Evolutionary conservation across 2,888 invertebrate species (phyloP).

Genomic region (Ephialtes manifestator): DNA sequence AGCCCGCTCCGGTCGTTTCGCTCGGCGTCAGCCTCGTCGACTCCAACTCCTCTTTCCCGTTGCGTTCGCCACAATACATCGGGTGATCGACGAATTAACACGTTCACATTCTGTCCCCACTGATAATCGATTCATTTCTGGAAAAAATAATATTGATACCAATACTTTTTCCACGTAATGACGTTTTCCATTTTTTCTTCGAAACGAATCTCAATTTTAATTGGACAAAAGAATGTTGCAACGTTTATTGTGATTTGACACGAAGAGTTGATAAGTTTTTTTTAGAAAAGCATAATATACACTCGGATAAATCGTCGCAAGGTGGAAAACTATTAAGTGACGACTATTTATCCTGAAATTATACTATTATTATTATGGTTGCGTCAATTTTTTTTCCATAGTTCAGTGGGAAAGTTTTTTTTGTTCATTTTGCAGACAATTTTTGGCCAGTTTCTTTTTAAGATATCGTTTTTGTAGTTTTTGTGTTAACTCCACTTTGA

Average conservation of each 20-base stretch:
- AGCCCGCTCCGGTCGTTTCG: constrained; percentile 55
- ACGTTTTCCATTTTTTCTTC: background rate
- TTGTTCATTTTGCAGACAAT: no score
- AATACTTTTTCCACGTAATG: background rate
- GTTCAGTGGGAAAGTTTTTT: no score
- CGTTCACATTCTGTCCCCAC: background rate
- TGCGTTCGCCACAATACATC: constrained; percentile 20
- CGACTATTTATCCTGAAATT: no score
- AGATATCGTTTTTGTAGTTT: no score
- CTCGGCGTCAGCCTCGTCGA: constrained; percentile 38
- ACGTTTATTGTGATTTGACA: background rate
- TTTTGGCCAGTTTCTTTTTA: no score
- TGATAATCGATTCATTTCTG: background rate
- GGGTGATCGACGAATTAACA: constrained; percentile 34
- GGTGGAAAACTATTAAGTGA: no score
- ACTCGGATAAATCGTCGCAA: no score
- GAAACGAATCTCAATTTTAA: background rate
- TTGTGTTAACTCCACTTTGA: no score
- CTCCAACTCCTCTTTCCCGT: constrained; percentile 9
- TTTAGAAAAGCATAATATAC: no score
- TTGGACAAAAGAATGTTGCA: background rate
- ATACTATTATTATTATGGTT: no score
- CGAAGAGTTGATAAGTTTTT: no score
- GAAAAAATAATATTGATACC: background rate
- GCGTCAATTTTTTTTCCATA: no score